phyloP scores from a whole-genome alignment of 2,888 invertebrate genomes.

The Amphipyra tragopoginis region DNA sequence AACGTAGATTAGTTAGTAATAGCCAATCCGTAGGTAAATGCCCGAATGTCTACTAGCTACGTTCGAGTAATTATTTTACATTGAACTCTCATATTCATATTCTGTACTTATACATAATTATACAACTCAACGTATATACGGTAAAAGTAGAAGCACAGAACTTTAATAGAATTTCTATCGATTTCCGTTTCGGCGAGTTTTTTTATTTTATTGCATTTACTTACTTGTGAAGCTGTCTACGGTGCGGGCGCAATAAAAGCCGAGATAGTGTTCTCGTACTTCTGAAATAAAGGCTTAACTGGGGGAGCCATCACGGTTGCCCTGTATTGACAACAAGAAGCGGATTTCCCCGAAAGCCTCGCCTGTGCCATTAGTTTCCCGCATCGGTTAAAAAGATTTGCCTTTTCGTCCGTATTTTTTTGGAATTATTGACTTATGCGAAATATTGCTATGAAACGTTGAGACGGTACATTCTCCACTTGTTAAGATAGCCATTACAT shows the following conservation, averaged over 20 bases:
- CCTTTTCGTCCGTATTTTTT: constrained; percentile 83
- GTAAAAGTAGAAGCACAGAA: constrained; percentile 46
- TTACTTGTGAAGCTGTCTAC: constrained; percentile 73
- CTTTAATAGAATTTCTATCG: constrained; percentile 60
- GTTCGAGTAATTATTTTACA: constrained; percentile 14
- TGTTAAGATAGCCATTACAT: neutral
- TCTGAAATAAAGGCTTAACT: constrained; percentile 88
- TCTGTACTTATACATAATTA: neutral
- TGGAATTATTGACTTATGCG: constrained; percentile 83
- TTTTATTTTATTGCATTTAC: constrained; percentile 77
- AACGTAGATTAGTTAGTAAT: constrained; percentile 72
- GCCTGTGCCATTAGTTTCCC: constrained; percentile 90
- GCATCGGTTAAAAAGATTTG: constrained; percentile 89
- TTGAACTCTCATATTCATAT: neutral
- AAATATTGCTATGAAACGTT: constrained; percentile 78
- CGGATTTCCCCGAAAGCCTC: constrained; percentile 88
- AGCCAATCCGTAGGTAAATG: constrained; percentile 55
- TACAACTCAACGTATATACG: constrained; percentile 7
- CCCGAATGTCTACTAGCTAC: constrained; percentile 15
- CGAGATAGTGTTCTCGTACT: constrained; percentile 84
- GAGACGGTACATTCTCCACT: constrained; percentile 60
- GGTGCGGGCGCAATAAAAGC: constrained; percentile 81
- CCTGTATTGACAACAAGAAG: constrained; percentile 89
- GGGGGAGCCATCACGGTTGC: constrained; percentile 87
- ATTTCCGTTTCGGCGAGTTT: constrained; percentile 66